These are phyloP conservation scores for Trochalopteron elliotii DNA, from an alignment of 2,113 vertebrate species.

Conservation along the genomic window DNA sequence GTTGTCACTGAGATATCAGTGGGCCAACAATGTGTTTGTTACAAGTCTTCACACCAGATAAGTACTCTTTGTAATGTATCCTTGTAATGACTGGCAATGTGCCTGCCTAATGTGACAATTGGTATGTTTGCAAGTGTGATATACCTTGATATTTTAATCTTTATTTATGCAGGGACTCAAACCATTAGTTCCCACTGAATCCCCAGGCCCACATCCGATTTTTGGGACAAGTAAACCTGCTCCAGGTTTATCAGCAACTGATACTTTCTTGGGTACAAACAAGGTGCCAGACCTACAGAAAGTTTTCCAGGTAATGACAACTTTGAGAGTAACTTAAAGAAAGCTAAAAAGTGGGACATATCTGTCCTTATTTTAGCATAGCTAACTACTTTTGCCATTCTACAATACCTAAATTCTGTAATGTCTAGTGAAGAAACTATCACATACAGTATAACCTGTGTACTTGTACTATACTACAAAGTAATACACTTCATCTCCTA, in stretches of 20 bases:
- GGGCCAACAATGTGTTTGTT: background rate
- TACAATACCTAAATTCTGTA: background rate
- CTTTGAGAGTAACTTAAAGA: slow-evolving; percentile 6
- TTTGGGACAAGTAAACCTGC: slow-evolving; percentile 83
- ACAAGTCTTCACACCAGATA: background rate
- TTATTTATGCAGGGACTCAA: slow-evolving; percentile 82
- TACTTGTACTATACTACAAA: background rate
- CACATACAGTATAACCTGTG: background rate
- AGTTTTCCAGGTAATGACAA: slow-evolving; percentile 85
- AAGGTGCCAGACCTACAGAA: slow-evolving; percentile 87
- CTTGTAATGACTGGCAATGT: background rate
- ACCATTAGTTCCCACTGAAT: slow-evolving; percentile 75
- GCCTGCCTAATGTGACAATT: background rate
- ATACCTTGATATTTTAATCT: slow-evolving; percentile 46
- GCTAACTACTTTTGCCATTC: background rate
- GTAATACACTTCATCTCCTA: too few relatives aligned
- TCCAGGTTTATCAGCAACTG: slow-evolving; percentile 62
- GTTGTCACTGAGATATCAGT: background rate
- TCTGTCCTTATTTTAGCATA: background rate
- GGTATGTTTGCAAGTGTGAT: background rate
- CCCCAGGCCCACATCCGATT: slow-evolving; percentile 78
- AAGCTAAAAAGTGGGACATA: background rate
- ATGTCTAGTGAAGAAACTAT: background rate
- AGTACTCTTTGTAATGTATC: background rate
- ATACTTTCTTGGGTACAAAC: slow-evolving; percentile 77